Evolutionary conservation across 1,140 invertebrate genomes (phyloP), one percentile per base, ranked within the genome.

Genomic region (Tetraneura akinire): DNA sequence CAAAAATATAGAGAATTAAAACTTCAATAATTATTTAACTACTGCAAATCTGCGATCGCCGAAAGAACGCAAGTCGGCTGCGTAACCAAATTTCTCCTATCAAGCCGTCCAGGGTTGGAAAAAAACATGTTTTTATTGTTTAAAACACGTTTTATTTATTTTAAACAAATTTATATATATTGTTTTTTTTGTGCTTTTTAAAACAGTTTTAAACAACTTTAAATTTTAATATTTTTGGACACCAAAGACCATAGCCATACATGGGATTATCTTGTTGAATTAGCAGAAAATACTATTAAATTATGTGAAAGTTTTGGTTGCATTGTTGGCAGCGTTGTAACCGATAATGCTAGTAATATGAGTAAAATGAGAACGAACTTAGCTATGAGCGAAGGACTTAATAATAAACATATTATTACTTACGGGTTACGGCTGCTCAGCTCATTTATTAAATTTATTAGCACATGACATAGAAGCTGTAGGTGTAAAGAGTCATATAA

Each of bases 401-500:
- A 26, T 26, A 71, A 49, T 26, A 45, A 45, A 47, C 32, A 70
- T 70, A 71, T 71, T 49, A 71, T 71, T 26, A 71, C 68, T 26
- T 71, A 71, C n/a, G n/a, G n/a, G n/a, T n/a, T n/a, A n/a, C 2
- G 68, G 45, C 23, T 71, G 47, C 32, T 51, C 68, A 18, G 68
- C 45, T 26, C 68, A 71, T 71, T 47, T 71, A 26, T 51, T 71
- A 26, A 71, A 71, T 47, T 51, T 71, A 51, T 49, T 71, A 1
- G 21, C 21, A 18, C 45, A 71, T 51, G 68, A 51, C 45, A 49
- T 71, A 26, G 47, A 71, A 71, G 14, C 18, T 47, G 16, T 3
- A 71, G 45, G 45, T 47, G 45, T 71, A 26, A 51, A 51, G 23
- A 49, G 9, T 26, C 21, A 71, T 71, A 32, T 71, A 18, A 71